These are phyloP conservation scores for Corella eumyota DNA, from an alignment of 23 tunicate genomes.

Conservation along the genomic window DNA sequence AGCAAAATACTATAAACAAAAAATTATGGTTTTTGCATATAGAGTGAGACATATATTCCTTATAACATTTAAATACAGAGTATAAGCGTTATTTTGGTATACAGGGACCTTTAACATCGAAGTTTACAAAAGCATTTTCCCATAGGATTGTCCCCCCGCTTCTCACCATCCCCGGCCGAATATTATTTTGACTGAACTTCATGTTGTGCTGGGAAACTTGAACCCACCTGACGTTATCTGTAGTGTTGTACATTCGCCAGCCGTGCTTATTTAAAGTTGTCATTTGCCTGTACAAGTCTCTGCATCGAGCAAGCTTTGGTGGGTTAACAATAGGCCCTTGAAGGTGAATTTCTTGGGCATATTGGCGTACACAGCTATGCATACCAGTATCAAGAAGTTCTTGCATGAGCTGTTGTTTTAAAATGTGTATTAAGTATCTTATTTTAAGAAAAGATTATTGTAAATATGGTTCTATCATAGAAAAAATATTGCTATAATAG, in stretches of 20 bases:
- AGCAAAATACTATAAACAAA: no score
- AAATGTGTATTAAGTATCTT: not conserved
- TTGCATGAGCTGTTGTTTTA: conserved; percentile 37
- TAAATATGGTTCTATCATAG: no score
- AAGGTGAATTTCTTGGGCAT: conserved; percentile 31
- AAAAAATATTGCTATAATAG: no score
- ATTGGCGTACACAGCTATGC: conserved; percentile 53
- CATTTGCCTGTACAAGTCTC: conserved; percentile 13
- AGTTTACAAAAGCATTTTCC: conserved; percentile 50
- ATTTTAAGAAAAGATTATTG: no score
- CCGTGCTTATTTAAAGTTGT: conserved; percentile 12
- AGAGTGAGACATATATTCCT: no score
- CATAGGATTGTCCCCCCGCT: conserved; percentile 16
- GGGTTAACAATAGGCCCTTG: conserved; percentile 19
- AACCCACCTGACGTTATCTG: conserved; percentile 24
- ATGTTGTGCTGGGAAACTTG: conserved; percentile 3
- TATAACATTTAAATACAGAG: no score
- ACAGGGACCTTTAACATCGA: conserved; percentile 18
- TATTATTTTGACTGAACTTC: conserved; percentile 3
- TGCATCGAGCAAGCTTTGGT: conserved; percentile 10
- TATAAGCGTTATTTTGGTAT: no score
- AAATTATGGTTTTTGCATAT: no score
- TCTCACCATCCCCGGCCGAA: not conserved
- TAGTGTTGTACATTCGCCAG: conserved; percentile 23
- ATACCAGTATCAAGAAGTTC: conserved; percentile 34